Conservation (phyloP, 23 tunicate genomes). For the Trididemnum miniatum region DNA sequence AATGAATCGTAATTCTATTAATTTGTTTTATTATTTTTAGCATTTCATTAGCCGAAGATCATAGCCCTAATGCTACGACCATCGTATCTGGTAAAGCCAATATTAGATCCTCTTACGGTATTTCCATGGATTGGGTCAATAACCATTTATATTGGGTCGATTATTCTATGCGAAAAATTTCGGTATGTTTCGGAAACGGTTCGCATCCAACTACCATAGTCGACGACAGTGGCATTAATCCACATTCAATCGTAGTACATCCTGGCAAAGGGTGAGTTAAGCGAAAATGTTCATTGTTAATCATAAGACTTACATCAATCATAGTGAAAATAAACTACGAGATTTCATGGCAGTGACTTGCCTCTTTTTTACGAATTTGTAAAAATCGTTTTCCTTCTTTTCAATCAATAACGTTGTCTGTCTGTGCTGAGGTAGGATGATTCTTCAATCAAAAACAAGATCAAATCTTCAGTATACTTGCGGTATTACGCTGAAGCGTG, state of each 20-base stretch:
- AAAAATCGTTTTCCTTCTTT: too few relatives aligned
- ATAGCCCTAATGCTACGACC: not conserved
- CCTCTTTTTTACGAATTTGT: too few relatives aligned
- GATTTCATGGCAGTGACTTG: too few relatives aligned
- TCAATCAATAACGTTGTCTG: too few relatives aligned
- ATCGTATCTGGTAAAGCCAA: not conserved
- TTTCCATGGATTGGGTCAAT: constrained; percentile 77
- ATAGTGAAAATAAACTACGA: too few relatives aligned
- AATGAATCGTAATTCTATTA: too few relatives aligned
- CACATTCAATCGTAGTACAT: constrained; percentile 30
- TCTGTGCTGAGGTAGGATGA: too few relatives aligned
- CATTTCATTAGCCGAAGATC: not conserved
- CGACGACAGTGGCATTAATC: not conserved
- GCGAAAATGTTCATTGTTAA: not conserved
- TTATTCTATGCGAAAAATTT: constrained; percentile 12
- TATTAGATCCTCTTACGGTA: not conserved
- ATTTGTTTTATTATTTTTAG: too few relatives aligned
- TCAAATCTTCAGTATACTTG: too few relatives aligned
- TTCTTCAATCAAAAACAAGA: too few relatives aligned
- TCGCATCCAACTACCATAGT: constrained; percentile 27
- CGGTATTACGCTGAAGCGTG: too few relatives aligned
- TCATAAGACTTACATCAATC: too few relatives aligned
- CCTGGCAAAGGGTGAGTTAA: constrained; percentile 59
- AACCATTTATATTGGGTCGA: constrained; percentile 76
- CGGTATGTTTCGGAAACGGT: constrained; percentile 63